phyloP scores from a whole-genome alignment of 2,888 invertebrate genomes.

The Thymelicus sylvestris region DNA sequence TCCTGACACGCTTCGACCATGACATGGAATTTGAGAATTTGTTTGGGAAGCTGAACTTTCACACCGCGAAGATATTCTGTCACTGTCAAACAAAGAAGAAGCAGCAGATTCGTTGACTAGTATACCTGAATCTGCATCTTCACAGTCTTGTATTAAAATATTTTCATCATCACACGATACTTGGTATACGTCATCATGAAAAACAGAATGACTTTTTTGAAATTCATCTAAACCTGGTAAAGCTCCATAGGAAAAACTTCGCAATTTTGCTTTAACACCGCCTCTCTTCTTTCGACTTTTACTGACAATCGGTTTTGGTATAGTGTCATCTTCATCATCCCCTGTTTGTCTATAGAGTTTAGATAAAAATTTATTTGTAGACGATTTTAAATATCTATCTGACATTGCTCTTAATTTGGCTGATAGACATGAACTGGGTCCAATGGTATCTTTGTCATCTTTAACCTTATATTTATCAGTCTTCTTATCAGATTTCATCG shows the following conservation, averaged over 20 bases:
- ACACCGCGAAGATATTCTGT: conserved; percentile 80
- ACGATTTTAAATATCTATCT: conserved; percentile 88
- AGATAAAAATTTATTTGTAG: conserved; percentile 88
- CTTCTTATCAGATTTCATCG: conserved; percentile 73
- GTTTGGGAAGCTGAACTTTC: conserved; percentile 81
- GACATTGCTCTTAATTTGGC: conserved; percentile 90
- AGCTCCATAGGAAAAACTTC: conserved; percentile 91
- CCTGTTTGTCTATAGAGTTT: conserved; percentile 86
- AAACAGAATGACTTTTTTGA: conserved; percentile 85
- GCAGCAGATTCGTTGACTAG: conserved; percentile 89
- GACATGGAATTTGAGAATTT: conserved; percentile 67
- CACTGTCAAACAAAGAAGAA: conserved; percentile 86
- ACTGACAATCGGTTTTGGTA: conserved; percentile 61
- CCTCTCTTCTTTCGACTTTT: conserved; percentile 74
- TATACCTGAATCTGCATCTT: conserved; percentile 91
- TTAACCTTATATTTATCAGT: conserved; percentile 78
- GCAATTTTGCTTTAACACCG: conserved; percentile 81
- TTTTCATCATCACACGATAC: conserved; percentile 82
- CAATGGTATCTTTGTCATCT: conserved; percentile 77
- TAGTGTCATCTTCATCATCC: conserved; percentile 65
- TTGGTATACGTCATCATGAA: conserved; percentile 84
- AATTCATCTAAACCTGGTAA: conserved; percentile 89
- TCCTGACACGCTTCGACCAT: conserved; percentile 79
- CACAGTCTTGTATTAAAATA: conserved; percentile 84
- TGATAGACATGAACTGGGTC: conserved; percentile 86